Percentiles rank a stretch among this genome's conserved stretches.
Conservation (phyloP, 2,797 vertebrate species). For the Rousettus madagascariensis region DNA sequence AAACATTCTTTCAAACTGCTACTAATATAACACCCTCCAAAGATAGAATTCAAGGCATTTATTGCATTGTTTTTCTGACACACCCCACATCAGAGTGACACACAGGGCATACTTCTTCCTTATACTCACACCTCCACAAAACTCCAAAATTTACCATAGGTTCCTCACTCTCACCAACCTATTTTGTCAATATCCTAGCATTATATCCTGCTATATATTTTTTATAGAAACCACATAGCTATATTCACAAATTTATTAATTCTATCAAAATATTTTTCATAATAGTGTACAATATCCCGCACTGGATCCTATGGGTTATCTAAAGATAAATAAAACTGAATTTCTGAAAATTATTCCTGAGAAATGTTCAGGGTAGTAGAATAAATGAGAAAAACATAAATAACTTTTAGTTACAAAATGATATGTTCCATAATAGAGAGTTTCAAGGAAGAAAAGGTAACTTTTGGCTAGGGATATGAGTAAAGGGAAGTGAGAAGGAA, state of each 20-base stretch:
- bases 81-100: not conserved
- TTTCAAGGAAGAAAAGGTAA: not conserved
- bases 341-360: not conserved
- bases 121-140: not conserved
- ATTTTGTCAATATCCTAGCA: not conserved
- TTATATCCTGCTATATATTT: not conserved
- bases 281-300: not conserved
- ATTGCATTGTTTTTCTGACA: not conserved
- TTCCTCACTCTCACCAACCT: not conserved
- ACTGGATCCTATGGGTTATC: not conserved
- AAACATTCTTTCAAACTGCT: not conserved
- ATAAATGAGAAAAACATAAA: conserved; percentile 20
- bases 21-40: not conserved
- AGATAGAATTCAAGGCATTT: not conserved
- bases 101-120: not conserved
- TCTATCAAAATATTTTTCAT: not conserved
- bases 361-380: not conserved
- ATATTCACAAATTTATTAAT: conserved; percentile 28
- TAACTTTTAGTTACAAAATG: not conserved
- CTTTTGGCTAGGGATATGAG: not conserved
- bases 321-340: conserved; percentile 16
- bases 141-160: not conserved
- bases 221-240: not conserved
- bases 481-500: not conserved
- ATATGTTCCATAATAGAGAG: not conserved